Conservation (phyloP, 2,797 vertebrate species). For the Danio tinwini region DNA sequence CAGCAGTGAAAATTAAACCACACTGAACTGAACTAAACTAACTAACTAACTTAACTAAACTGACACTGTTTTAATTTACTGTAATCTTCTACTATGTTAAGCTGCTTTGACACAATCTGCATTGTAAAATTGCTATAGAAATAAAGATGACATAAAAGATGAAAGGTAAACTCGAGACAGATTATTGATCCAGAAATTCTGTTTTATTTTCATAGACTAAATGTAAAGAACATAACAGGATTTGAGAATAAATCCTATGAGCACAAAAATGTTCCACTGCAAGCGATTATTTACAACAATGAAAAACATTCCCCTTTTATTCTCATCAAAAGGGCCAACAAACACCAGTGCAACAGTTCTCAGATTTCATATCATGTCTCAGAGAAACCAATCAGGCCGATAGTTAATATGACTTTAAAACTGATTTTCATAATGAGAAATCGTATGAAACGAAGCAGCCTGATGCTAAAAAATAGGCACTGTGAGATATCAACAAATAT, state of each 20-base stretch:
- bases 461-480: constrained; percentile 61
- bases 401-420: constrained; percentile 39
- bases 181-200: constrained; percentile 78
- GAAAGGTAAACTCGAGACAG: constrained; percentile 1
- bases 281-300: constrained; percentile 83
- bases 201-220: constrained; percentile 83
- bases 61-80: too few species aligned
- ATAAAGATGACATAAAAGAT: too few species aligned
- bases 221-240: constrained; percentile 86
- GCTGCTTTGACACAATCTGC: too few species aligned
- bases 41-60: too few species aligned
- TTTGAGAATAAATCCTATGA: constrained; percentile 88
- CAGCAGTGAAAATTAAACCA: too few species aligned
- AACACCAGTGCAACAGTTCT: constrained; percentile 44
- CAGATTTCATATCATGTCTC: constrained; percentile 37
- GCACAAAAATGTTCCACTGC: constrained; percentile 86
- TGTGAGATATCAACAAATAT: constrained; percentile 64
- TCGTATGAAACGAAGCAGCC: constrained; percentile 49
- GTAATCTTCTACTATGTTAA: too few species aligned
- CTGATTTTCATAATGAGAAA: constrained; percentile 48
- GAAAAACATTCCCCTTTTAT: constrained; percentile 69
- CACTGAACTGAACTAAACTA: too few species aligned
- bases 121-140: too few species aligned
- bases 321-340: constrained; percentile 70
- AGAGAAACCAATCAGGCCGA: constrained; percentile 24